Conservation (phyloP, 2,888 invertebrate species). For the Caenorhabditis plicata region DNA sequence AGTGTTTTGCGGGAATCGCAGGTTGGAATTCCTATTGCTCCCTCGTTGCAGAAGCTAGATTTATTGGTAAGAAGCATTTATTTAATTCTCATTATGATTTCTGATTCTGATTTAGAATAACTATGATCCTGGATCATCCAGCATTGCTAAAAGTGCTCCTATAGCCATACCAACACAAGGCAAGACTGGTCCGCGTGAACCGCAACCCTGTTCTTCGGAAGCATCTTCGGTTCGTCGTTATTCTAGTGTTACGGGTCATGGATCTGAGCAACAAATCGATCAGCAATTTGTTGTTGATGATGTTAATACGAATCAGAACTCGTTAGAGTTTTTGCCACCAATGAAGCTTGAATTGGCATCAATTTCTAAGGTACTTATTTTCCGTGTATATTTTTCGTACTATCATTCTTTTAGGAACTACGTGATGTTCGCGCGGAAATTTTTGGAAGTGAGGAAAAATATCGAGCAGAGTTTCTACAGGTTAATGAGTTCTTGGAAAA, state of each 20-base stretch:
- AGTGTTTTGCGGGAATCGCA: conserved; percentile 12
- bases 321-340: conserved; percentile 21
- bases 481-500: conserved; percentile 1
- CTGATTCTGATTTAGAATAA: conserved; percentile 7
- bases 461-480: conserved; percentile 9
- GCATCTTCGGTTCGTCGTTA: no score
- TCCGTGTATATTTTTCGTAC: not conserved
- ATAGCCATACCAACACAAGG: conserved; percentile 31
- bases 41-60: conserved; percentile 24
- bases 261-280: no score
- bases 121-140: conserved; percentile 4
- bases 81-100: not conserved
- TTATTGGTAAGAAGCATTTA: conserved; percentile 10
- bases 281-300: conserved; percentile 34
- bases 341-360: conserved; percentile 13
- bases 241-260: no score
- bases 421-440: conserved; percentile 23
- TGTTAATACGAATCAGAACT: conserved; percentile 24
- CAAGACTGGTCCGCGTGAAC: conserved; percentile 22
- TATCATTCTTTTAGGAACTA: conserved; percentile 10
- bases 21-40: conserved; percentile 20
- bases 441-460: conserved; percentile 10
- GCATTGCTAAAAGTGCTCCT: conserved; percentile 29
- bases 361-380: conserved; percentile 8
- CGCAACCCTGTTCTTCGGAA: no score